A percentile compares a stretch with the other conserved stretches of the same genome.
Evolutionary conservation across 2,113 vertebrate genomes (phyloP).

Genomic region (Felis catus): F.catus_Fca126_mat1.0 CM031413.1:167687501-167688000

Average conservation of each 20-base stretch:
- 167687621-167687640: fast-evolving
- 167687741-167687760: fast-evolving
- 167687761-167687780: not conserved
- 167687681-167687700: not conserved
- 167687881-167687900: fast-evolving
- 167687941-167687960: not conserved
- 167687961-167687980: not conserved
- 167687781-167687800: fast-evolving
- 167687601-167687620: not conserved
- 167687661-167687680: not conserved
- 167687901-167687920: not conserved
- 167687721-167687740: too few relatives aligned
- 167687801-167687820: not conserved
- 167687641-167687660: not conserved
- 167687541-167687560: fast-evolving
- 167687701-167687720: not conserved
- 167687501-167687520: too few relatives aligned
- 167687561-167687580: not conserved
- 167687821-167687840: too few relatives aligned
- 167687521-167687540: fast-evolving
- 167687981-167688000: too few relatives aligned
- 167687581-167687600: fast-evolving
- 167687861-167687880: fast-evolving
- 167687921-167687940: not conserved
- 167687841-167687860: not conserved